A percentile compares a stretch with the other conserved stretches of the same genome.
Conservation (phyloP, 2,113 vertebrate genomes). For the Notothenia coriiceps region DNA sequence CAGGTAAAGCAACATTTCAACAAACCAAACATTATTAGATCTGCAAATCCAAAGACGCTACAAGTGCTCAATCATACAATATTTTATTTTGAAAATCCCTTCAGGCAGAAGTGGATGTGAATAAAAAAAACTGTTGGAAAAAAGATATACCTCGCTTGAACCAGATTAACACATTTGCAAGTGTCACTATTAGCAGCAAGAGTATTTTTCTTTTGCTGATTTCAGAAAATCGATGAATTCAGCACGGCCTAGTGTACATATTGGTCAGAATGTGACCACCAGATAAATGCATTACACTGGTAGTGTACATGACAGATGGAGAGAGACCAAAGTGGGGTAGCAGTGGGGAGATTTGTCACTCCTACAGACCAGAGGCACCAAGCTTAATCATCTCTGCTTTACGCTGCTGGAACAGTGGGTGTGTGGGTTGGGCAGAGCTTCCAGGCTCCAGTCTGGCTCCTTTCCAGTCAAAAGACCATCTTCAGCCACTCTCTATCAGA, state of each 20-base stretch:
- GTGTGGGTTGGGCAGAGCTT: constrained; percentile 48
- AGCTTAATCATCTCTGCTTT: constrained; percentile 80
- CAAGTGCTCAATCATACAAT: constrained; percentile 14
- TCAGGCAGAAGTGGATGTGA: constrained; percentile 24
- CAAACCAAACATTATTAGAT: constrained; percentile 20
- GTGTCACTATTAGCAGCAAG: constrained; percentile 4
- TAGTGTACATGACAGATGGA: constrained; percentile 78
- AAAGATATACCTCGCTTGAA: neutral
- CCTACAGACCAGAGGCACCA: constrained; percentile 65
- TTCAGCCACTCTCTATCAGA: constrained; percentile 40
- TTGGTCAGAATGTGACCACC: constrained; percentile 34
- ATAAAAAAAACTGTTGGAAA: constrained; percentile 17
- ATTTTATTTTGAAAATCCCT: constrained; percentile 29
- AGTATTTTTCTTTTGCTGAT: constrained; percentile 44
- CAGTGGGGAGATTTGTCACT: constrained; percentile 51
- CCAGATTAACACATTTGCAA: constrained; percentile 13
- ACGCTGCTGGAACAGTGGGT: constrained; percentile 57
- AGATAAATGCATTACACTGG: constrained; percentile 44
- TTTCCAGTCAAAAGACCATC: constrained; percentile 48
- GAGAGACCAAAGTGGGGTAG: constrained; percentile 46
- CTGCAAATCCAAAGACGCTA: constrained; percentile 9
- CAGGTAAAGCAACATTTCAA: constrained; percentile 1
- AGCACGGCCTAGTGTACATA: constrained; percentile 22
- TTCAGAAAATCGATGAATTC: constrained; percentile 49
- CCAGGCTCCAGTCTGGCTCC: constrained; percentile 30